Conservation (phyloP, 2,113 vertebrate species). For the Anolis carolinensis region DNA sequence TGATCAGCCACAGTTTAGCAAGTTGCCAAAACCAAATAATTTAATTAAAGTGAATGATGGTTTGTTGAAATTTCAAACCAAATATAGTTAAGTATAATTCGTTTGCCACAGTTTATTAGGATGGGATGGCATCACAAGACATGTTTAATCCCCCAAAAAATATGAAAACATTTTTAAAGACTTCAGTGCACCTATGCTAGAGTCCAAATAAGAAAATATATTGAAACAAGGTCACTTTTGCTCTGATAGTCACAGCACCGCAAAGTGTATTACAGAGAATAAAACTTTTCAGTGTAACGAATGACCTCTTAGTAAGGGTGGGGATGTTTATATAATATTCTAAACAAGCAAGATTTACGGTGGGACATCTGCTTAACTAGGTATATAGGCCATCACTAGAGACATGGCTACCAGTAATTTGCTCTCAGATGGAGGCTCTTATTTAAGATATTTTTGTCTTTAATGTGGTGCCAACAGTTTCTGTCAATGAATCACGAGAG, state of each 20-base stretch:
- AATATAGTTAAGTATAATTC: no score
- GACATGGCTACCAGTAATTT: constrained; percentile 39
- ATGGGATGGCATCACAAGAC: not conserved
- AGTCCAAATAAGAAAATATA: not conserved
- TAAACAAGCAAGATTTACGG: not conserved
- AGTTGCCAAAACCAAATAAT: not conserved
- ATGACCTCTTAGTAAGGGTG: not conserved
- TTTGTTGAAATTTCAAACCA: not conserved
- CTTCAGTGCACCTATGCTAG: no score
- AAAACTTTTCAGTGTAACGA: not conserved
- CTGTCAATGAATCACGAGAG: constrained; percentile 16
- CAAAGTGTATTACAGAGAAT: not conserved
- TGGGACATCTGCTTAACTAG: constrained; percentile 4
- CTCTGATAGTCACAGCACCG: not conserved
- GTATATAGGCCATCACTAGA: constrained; percentile 53
- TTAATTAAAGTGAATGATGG: not conserved
- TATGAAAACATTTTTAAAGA: no score
- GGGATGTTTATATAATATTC: not conserved
- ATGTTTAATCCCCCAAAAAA: not conserved
- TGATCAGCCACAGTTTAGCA: not conserved
- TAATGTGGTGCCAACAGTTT: constrained; percentile 49
- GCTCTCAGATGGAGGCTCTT: constrained; percentile 35
- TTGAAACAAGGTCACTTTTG: not conserved
- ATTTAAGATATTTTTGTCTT: constrained; percentile 63
- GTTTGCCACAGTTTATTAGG: not conserved